Base-by-base conservation (phyloP, 1,140 invertebrate genomes). In the Prorops nasuta region DNA sequence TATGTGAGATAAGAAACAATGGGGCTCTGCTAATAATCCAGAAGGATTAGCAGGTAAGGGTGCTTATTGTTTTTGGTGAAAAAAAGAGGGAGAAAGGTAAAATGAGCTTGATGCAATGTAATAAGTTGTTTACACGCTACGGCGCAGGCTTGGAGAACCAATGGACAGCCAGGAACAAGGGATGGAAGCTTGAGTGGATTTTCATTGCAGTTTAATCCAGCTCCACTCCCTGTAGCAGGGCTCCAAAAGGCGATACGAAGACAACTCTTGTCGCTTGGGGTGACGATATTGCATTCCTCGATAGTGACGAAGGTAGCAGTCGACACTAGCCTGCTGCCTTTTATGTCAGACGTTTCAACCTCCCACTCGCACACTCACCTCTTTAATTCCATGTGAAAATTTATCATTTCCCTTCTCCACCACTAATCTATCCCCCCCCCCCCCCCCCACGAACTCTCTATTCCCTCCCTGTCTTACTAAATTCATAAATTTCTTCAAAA, bases 181-280 rank as follows among this genome's bases (percentile, higher is more conserved):
- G 18, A 41, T 37, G 20, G 52, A 43, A 58, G 49, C 61, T 66
- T 64, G 62, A 69, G 64, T 68, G 64, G 63, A 67, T 69, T 69
- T 70, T 67, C 69, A 72, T 71, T 66, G 70, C 67, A 63, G 56
- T 71, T 71, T 72, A 71, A 72, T 72, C 70, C 67, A 43, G 50
- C 45, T 51, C 37, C 45, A 43, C 35, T 14, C 10, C 10, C 36
- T 28, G 10, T 10, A 16, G 32, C 38, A 35, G 21, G 43, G 42
- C 42, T 24, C 36, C 22, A 49, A 50, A 22, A 19, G 51, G 21
- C 44, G 31, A 54, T 48, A 51, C 37, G 37, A 42, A 56, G 46
- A 51, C 56, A 56, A 58, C 59, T 54, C 53, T 60, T 60, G 57
- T 60, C 57, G 55, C 55, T 56, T 46, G 43, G 60, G 60, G 63